Base-by-base conservation (phyloP, 2,797 vertebrate species). In the Darevskia mixta region DNA sequence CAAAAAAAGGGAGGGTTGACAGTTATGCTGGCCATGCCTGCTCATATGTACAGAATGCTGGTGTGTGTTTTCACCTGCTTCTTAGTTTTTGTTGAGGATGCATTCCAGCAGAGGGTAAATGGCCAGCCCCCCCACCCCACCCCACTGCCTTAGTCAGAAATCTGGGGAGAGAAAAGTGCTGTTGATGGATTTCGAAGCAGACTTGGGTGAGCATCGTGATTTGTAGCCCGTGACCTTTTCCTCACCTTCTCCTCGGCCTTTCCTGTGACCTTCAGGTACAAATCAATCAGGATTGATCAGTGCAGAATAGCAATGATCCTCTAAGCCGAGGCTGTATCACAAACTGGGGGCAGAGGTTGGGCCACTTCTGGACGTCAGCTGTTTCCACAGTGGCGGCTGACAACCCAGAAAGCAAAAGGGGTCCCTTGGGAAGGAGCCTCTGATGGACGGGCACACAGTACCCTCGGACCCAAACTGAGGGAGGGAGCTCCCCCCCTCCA, bases 191-290 rank as follows among this genome's bases (percentile, higher is more conserved):
- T 69, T 79, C 45, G 45, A 8, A 32, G 15, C 18, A 27, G 20
- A 4, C 55, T 58, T 0, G 0, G 69, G 61, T 4, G 67, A 13
- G 3, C 0, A 0, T 69, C 29, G 8, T n/a, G 66, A 80, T 77
- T 66, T 88, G 10, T 29, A 2, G 29, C 35, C 5, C 1, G 69
- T 86, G 87, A 71, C 80, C 83, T 90, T 85, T 61, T 0, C 79
- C 82, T 85, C 76, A 32, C 86, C 89, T 90, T 78, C 87, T 32
- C 71, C 80, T 9, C 0, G 23, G 76, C 87, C n/a, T 92, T 86
- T 92, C 76, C 67, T 72, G 78, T 75, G 79, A 89, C 88, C 88
- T 89, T 89, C 4, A 61, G 77, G 77, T 32, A 3, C 32, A 73
- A 58, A 82, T 69, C 78, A 76, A 81, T 76, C 77, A 15, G 29